Evolutionary conservation across 2,113 vertebrate genomes (phyloP), one percentile per base, ranked within the genome.

Genomic region (Abramis brama): DNA sequence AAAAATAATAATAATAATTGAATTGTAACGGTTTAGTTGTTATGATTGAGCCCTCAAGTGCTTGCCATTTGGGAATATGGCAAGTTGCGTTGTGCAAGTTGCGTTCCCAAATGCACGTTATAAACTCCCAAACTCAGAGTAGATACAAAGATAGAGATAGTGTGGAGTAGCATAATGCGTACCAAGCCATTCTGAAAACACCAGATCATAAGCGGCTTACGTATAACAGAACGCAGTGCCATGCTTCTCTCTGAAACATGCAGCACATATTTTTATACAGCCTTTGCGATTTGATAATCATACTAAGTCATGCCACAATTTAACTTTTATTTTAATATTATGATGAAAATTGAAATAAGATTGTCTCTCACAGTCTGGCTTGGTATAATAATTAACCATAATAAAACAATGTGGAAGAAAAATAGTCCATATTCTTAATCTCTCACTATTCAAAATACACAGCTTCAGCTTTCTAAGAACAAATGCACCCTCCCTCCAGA

Each of bases 351-450:
- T 36, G 2, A 70, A 36, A 36, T 70, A 75, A 50, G 73, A 50
- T 50, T 47, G 73, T n/a, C 6, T 50, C 73, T 30, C 47, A 30
- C 17, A 55, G 25, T 30, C 70, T 45, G 39, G 23, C 36, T 45
- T 73, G 23, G 11, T 13, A 39, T 76, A 21, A 27, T 76, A 21
- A 27, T 76, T 55, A 77, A 27, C 75, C 75, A 57, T 77, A 77
- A 57, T 77, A n/a, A 50, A 52, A 76, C 74, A 52, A 39, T 36
- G 4, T n/a, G 21, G 9, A 60, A 60, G 33, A 60, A 79, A 79
- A 59, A 43, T 4, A 13, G 30, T 79, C 55, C 11, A 55, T 52
- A 79, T 36, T 39, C 23, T 27, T 27, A 83, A 43, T 62, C 45
- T 84, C 57, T 76, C 23, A 64, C n/a, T 50, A 25, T 43, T 60